Conservation (phyloP, 1,140 invertebrate genomes). For the Himalopsyche phryganea region DNA sequence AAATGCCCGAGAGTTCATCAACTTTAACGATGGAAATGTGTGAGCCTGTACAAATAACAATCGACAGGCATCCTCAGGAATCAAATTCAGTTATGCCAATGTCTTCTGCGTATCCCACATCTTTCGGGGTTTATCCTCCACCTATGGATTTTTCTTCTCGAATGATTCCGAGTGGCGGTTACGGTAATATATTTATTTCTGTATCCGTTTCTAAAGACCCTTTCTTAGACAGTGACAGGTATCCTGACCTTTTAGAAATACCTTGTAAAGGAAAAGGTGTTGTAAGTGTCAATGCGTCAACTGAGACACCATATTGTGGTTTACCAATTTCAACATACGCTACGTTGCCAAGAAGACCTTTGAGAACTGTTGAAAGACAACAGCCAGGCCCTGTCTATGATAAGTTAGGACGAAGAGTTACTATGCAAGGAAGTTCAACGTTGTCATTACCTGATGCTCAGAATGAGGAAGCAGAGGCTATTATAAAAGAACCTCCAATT, state of each 20-base stretch:
- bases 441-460: constrained; percentile 69
- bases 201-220: constrained; percentile 69
- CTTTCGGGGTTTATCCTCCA: constrained; percentile 28
- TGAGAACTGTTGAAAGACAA: constrained; percentile 46
- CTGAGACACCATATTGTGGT: constrained; percentile 34
- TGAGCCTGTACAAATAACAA: constrained; percentile 72
- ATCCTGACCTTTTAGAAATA: constrained; percentile 74
- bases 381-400: constrained; percentile 68
- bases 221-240: constrained; percentile 58
- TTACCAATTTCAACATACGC: constrained; percentile 55
- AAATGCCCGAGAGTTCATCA: constrained; percentile 41
- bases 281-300: constrained; percentile 35
- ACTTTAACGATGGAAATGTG: constrained; percentile 44
- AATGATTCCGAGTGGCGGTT: constrained; percentile 38
- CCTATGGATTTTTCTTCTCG: constrained; percentile 43
- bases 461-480: constrained; percentile 14
- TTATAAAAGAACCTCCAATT: constrained; percentile 26
- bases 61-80: constrained; percentile 64
- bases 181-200: constrained; percentile 72
- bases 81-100: constrained; percentile 37
- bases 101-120: constrained; percentile 28
- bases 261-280: constrained; percentile 58
- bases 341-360: constrained; percentile 56
- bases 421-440: constrained; percentile 78
- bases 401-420: constrained; percentile 84